Conservation (phyloP, 2,113 vertebrate species). For the Xiphophorus couchianus region DNA sequence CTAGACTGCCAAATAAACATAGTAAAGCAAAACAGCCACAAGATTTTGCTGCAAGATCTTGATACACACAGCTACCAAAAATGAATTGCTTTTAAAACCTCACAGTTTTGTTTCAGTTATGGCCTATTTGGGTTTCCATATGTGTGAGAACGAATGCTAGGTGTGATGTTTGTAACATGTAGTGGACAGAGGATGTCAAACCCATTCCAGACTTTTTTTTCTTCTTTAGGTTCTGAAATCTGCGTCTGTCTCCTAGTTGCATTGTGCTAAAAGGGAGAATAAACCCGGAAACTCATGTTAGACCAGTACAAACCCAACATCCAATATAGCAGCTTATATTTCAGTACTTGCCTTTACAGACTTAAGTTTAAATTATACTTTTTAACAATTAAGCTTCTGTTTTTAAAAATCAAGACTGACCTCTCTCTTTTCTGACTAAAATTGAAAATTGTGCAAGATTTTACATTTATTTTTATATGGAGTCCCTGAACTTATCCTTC, state of each 20-base stretch:
- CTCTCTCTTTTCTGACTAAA: no score
- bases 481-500: no score
- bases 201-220: not conserved
- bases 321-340: no score
- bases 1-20: conserved; percentile 15
- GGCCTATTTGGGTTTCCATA: not conserved
- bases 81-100: not conserved
- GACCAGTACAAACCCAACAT: not conserved
- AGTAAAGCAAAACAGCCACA: not conserved
- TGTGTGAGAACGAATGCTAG: not conserved
- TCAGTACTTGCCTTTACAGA: no score
- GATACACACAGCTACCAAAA: not conserved
- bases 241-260: not conserved
- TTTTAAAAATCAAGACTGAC: no score
- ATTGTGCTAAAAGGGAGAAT: not conserved
- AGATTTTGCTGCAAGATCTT: not conserved
- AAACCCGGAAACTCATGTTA: not conserved
- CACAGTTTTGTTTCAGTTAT: not conserved
- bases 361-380: no score
- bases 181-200: not conserved
- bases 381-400: no score
- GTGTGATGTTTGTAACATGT: not conserved
- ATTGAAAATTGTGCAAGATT: no score
- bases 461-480: no score
- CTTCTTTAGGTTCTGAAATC: conserved; percentile 2